Conservation (phyloP, 2,888 invertebrate genomes). For the Platycheirus rosarum region DNA sequence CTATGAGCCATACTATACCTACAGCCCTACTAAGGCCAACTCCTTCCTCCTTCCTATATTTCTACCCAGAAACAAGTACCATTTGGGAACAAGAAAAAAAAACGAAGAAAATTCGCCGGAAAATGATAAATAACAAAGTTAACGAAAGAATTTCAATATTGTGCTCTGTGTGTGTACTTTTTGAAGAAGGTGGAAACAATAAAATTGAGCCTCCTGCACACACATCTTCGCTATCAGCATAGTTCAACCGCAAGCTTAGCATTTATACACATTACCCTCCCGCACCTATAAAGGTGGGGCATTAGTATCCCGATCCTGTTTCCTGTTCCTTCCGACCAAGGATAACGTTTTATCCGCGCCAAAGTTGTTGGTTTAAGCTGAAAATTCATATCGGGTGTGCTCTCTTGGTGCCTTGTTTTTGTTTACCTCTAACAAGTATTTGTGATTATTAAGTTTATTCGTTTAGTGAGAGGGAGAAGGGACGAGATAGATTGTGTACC, state of each 20-base stretch:
- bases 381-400: slow-evolving; percentile 59
- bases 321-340: no score
- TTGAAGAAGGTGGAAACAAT: slow-evolving; percentile 67
- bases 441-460: slow-evolving; percentile 63
- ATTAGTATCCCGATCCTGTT: no score
- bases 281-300: slow-evolving; percentile 52
- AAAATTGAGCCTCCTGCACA: slow-evolving; percentile 59
- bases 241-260: slow-evolving; percentile 61
- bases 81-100: slow-evolving; percentile 1
- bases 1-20: not conserved
- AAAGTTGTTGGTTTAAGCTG: slow-evolving; percentile 65
- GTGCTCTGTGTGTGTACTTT: slow-evolving; percentile 47
- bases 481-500: slow-evolving; percentile 1
- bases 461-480: slow-evolving; percentile 25
- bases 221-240: slow-evolving; percentile 59
- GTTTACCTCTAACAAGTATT: slow-evolving; percentile 66
- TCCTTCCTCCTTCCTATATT: not conserved
- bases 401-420: slow-evolving; percentile 47
- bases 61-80: not conserved
- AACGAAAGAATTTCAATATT: slow-evolving; percentile 71
- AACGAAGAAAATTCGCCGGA: slow-evolving; percentile 44
- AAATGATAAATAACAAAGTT: slow-evolving; percentile 70
- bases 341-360: slow-evolving; percentile 6
- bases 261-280: slow-evolving; percentile 54
- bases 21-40: not conserved